Percentiles rank a stretch among this genome's conserved stretches.
phyloP scores from a whole-genome alignment of 2,113 vertebrate species.

The Oryctolagus cuniculus region mOryCun1.1 NC_091432.1:48280501-48281000 shows the following conservation, averaged over 20 bases:
- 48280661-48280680: not conserved
- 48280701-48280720: not conserved
- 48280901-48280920: not conserved
- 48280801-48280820: not conserved
- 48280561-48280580: constrained; percentile 5
- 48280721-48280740: not conserved
- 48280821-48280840: not conserved
- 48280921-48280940: not conserved
- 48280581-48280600: not conserved
- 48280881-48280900: not conserved
- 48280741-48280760: not conserved
- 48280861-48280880: constrained; percentile 28
- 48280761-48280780: not conserved
- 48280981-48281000: constrained; percentile 4
- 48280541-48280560: not conserved
- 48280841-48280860: not conserved
- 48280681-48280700: not conserved
- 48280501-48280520: not conserved
- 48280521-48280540: not conserved
- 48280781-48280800: not conserved
- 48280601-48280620: constrained; percentile 31
- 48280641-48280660: not conserved
- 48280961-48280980: not conserved
- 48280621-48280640: constrained; percentile 1
- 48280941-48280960: not conserved